These are phyloP conservation scores for Corydoras maculifer DNA, from an alignment of 2,113 vertebrate species.

Conservation along the genomic window DNA sequence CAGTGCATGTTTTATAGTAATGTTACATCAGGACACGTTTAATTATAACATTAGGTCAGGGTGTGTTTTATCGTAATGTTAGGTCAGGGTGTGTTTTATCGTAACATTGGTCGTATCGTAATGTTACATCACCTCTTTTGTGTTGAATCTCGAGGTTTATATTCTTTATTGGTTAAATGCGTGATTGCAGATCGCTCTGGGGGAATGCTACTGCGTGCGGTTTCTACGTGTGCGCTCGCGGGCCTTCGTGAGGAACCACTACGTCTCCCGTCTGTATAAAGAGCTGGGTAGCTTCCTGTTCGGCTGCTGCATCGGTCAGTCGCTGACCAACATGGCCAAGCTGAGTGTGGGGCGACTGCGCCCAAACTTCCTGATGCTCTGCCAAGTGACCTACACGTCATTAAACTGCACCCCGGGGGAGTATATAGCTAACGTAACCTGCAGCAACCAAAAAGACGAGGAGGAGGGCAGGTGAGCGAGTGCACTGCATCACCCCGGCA, in stretches of 20 bases:
- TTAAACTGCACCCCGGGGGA: conserved; percentile 53
- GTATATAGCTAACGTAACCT: conserved; percentile 55
- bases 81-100: no score
- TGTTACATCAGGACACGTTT: no score
- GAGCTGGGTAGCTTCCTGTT: conserved; percentile 78
- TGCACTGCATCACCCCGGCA: no score
- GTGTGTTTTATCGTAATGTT: no score
- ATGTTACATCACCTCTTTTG: no score
- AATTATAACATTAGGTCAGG: no score
- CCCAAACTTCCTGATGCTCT: conserved; percentile 67
- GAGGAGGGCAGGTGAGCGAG: conserved; percentile 62
- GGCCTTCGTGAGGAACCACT: conserved; percentile 57
- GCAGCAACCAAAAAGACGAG: conserved; percentile 48
- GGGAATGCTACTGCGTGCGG: conserved; percentile 62
- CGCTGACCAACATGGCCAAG: conserved; percentile 73
- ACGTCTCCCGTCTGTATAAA: conserved; percentile 68
- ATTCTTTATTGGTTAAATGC: no score
- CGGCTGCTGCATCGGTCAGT: conserved; percentile 69
- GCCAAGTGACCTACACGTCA: conserved; percentile 59
- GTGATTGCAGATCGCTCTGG: conserved; percentile 62
- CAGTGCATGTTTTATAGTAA: no score
- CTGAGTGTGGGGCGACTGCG: conserved; percentile 67
- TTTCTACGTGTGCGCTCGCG: conserved; percentile 49
- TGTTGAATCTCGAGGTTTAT: no score
- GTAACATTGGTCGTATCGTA: no score